These are phyloP conservation scores for Nemurella pictetii DNA, from an alignment of 2,888 invertebrate species.

Conservation along the genomic window DNA sequence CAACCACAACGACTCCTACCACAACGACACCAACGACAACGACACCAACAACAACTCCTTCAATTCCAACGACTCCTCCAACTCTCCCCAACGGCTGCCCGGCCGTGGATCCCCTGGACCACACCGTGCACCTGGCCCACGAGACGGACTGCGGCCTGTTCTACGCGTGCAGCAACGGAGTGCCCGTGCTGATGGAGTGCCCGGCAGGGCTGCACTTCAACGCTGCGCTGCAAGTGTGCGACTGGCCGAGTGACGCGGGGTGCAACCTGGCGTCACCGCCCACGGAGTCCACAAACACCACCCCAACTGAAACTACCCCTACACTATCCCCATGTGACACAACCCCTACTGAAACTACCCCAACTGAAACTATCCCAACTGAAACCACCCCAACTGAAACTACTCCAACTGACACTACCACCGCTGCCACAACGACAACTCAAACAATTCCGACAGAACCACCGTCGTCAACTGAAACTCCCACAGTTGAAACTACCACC, in stretches of 20 bases:
- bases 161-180: conserved; percentile 44
- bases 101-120: not conserved
- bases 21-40: no score
- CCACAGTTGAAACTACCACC: no score
- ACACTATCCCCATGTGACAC: no score
- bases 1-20: no score
- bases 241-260: conserved; percentile 43
- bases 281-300: not conserved
- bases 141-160: conserved; percentile 35
- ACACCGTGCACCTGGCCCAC: conserved; percentile 33
- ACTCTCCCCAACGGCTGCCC: conserved; percentile 28
- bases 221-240: conserved; percentile 42
- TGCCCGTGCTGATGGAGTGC: conserved; percentile 42
- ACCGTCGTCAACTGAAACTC: no score
- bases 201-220: conserved; percentile 44
- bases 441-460: no score
- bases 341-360: no score
- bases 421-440: no score
- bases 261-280: conserved; percentile 22
- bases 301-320: not conserved
- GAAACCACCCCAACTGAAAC: no score
- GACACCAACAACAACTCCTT: conserved; percentile 6
- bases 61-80: no score
- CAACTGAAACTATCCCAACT: no score
- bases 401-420: no score